Base-by-base conservation (phyloP, 37 sponge, comb jelly and placozoan species). In the Beroe forskalii region DNA sequence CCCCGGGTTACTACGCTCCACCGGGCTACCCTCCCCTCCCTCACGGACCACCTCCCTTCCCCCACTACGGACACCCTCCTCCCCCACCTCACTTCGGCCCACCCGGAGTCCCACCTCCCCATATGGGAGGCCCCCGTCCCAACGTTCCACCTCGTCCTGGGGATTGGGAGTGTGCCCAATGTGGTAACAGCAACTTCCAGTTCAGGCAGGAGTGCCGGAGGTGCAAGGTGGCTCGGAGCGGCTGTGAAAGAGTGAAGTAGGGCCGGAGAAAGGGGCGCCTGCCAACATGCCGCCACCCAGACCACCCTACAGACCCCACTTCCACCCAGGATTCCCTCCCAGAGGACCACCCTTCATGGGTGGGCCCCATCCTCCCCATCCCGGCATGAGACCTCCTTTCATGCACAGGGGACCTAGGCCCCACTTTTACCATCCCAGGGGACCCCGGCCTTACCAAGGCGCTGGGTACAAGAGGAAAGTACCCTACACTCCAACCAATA, bases 111-210 rank as follows among this genome's bases (percentile, higher is more conserved):
- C 55, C 44, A 4, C 86, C 86, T 23, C 86, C 40, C 86, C 12
- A n/a, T n/a, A 12, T 19, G 55, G 86, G 86, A 9, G 40, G 40
- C 14, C 44, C 55, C 3, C 55, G 86, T 23, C 55, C 55, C 27
- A 44, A 44, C 42, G 55, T 41, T 1, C 55, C 86, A 4, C 86
- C 86, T 23, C 86, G 86, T 1, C 44, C 86, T 3, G 86, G 86
- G 40, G 86, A 80, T 37, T 80, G 86, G 86, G 86, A 80, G 24
- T 80, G 86, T 43, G 30, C n/a, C 0, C 27, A 80, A 9, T 80
- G 86, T 80, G 86, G 86, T 4, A 80, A 80, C 55, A 80, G 55
- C 40, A 80, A 80, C 86, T 80, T 80, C 86, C 86, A 80, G 31
- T 80, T 80, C 30, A 3, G 86, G 40, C 44, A 41, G 28, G 86